Evolutionary conservation across 2,888 invertebrate genomes (phyloP), one percentile per base, ranked within the genome.

Genomic region (Scaptomyza reducta): DNA sequence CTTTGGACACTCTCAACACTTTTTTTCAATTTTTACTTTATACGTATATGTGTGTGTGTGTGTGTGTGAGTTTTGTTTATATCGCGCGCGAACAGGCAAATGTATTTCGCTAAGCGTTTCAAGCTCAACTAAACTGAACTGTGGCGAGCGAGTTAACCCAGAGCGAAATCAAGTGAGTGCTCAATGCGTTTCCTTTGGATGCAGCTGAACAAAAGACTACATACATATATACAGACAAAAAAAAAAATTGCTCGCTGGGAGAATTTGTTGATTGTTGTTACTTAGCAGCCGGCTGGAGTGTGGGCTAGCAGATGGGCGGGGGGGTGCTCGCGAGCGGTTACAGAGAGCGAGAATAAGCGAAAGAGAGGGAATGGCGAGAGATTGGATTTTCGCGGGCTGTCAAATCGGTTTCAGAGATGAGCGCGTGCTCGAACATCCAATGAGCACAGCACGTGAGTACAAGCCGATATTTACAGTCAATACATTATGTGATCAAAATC

Each of bases 231-330:
- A 6, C 14, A 14, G 3, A 2, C 2, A 27, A 25, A 25, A 35
- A 13, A 59, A 50, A 64, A 61, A 31, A 10, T 62, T 77, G 77
- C 59, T 73, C 71, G 57, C 54, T 70, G 68, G 51, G 72, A 67
- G 72, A 78, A 74, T 74, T 87, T 84, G 82, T 89, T 86, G 81
- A 84, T 81, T 85, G 79, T 83, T 77, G 88, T 90, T 90, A 83
- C 90, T 85, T 87, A 88, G 90, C 90, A 90, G 87, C 89, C 73
- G 69, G 74, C 29, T 22, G 44, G 42, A 47, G 35, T 35, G 65
- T 54, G 40, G 72, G 31, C 29, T 10, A 10, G 29, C 6, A 3
- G 7, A 4, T 25, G 25, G 6, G n/a, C 5, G 47, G 25, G 13
- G 31, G 7, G 10, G 0, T 10, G 31, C 7, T 5, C 5, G 27